Base-by-base conservation (phyloP, 2,888 invertebrate species). In the Drosophila greeni region DNA sequence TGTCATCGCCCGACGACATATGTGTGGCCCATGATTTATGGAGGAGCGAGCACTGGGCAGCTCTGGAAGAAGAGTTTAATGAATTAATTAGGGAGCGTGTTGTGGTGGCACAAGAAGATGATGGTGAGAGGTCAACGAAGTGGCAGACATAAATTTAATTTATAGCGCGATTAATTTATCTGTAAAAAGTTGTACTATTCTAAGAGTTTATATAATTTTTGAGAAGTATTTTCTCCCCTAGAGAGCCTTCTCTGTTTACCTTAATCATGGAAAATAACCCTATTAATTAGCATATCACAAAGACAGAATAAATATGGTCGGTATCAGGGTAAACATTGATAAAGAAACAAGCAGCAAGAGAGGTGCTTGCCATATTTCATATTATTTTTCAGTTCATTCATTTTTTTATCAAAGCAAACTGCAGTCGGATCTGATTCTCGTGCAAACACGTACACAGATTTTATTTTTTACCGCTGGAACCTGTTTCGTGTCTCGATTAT, bases 401-500 rank as follows among this genome's bases (percentile, higher is more conserved):
- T 37, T 51, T 68, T 68, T 68, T 68, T 68, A 68, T 68, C 70
- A 70, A 55, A 49, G 70, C 37, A 70, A 70, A 70, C 53, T 67
- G 67, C 67, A 53, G 64, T 48, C 36, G 61, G 9, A 70, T 53
- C 62, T 34, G 65, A 57, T 65, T 65, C 53, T 62, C 37, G 26
- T 12, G 37, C 48, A 61, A 67, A 62, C 53, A 67, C 52, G 70
- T 68, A 58, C 59, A 39, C 45, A 51, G 59, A 67, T 67, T 67
- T 48, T 42, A 57, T 67, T 67, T 48, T 42, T 36, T 42, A 49
- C 36, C 6, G n/a, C 37, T 68, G 43, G 54, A 78, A 78, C 82
- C 82, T 69, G 78, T 79, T 79, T 71, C 65, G 68, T 64, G 70
- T 43, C 53, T 52, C 76, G 58, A 55, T 79, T 79, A 70, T 61